These are phyloP conservation scores for Varanus salvator DNA, from an alignment of 2,113 vertebrate genomes.

Conservation along the genomic window DNA sequence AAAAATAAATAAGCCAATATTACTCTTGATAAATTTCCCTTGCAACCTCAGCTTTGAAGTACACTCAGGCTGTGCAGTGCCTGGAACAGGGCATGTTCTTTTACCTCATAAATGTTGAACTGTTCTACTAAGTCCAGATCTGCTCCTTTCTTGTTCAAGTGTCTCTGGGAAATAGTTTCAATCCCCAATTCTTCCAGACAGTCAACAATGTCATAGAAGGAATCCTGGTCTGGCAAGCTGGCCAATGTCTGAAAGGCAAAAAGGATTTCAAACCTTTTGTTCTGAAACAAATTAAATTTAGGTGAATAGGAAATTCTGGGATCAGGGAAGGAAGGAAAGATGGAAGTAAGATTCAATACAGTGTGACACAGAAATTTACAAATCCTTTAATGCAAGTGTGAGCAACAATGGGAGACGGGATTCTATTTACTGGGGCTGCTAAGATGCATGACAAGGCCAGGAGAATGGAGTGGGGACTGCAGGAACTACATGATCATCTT, in stretches of 20 bases:
- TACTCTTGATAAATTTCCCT: constrained; percentile 23
- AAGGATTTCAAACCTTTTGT: constrained; percentile 59
- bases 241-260: constrained; percentile 86
- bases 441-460: too few relatives aligned
- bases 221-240: constrained; percentile 94
- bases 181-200: constrained; percentile 95
- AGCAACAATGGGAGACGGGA: background rate
- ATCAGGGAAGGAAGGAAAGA: constrained; percentile 54
- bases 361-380: constrained; percentile 50
- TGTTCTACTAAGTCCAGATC: constrained; percentile 96
- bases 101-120: constrained; percentile 97
- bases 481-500: too few relatives aligned
- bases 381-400: background rate
- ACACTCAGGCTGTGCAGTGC: constrained; percentile 34
- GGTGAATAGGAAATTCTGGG: constrained; percentile 39
- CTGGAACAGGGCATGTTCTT: constrained; percentile 54
- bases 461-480: too few relatives aligned
- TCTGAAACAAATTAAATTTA: constrained; percentile 65
- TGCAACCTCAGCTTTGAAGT: constrained; percentile 41
- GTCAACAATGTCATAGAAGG: constrained; percentile 96
- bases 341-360: constrained; percentile 5
- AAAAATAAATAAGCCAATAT: constrained; percentile 54
- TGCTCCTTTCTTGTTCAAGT: constrained; percentile 92
- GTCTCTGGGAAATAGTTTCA: constrained; percentile 87
- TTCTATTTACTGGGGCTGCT: too few relatives aligned